These are phyloP conservation scores for Acanthosepion esculentum DNA, from an alignment of 2,888 invertebrate species.

Conservation along the genomic window DNA sequence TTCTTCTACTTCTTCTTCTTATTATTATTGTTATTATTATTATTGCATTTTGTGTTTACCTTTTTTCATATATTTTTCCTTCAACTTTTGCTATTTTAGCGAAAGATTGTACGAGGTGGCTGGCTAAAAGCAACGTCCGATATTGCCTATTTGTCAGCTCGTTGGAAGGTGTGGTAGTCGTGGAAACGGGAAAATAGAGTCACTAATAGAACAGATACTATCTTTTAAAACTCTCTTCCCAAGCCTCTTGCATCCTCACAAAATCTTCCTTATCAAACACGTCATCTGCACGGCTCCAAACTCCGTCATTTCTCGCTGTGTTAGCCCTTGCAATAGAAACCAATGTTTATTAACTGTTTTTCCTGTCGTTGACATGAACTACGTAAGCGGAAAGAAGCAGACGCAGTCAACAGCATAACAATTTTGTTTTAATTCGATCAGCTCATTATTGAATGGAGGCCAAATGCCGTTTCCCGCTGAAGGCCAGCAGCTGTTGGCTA, in stretches of 20 bases:
- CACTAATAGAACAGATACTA: neutral
- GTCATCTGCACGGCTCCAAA: neutral
- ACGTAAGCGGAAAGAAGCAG: conserved; percentile 22
- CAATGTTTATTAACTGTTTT: conserved; percentile 33
- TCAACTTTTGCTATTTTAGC: neutral
- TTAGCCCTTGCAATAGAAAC: neutral
- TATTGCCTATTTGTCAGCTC: neutral
- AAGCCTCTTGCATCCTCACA: neutral
- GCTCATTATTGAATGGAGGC: neutral
- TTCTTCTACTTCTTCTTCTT: too few species aligned
- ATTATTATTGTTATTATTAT: too few species aligned
- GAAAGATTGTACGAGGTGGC: neutral
- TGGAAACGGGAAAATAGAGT: neutral
- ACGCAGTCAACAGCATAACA: neutral
- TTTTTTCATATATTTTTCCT: too few species aligned
- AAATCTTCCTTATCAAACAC: neutral
- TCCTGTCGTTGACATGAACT: conserved; percentile 33
- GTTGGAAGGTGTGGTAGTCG: neutral
- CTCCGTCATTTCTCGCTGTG: neutral
- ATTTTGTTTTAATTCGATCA: conserved; percentile 33
- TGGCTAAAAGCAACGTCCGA: neutral
- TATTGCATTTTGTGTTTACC: too few species aligned
- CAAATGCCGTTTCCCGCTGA: conserved; percentile 33
- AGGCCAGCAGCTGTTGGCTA: conserved; percentile 23
- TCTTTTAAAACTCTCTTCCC: neutral